These are phyloP conservation scores for Heterotilapia buettikoferi DNA, from an alignment of 2,113 vertebrate genomes.

Conservation along the genomic window DNA sequence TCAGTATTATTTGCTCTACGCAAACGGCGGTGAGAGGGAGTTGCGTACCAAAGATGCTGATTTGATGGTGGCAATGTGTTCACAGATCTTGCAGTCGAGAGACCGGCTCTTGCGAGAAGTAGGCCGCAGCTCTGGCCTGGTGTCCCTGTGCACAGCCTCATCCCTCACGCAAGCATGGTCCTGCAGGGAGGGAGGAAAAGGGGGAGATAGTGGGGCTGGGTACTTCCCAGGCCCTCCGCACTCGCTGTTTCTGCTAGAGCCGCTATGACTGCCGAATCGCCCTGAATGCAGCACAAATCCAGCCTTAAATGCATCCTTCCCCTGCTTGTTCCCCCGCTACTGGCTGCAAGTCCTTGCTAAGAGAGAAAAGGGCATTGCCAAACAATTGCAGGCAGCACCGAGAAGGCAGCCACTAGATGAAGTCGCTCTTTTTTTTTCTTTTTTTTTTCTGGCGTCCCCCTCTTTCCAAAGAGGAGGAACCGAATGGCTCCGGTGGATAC, in stretches of 20 bases:
- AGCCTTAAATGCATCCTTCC: constrained; percentile 67
- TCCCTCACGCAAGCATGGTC: constrained; percentile 99
- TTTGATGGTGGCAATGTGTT: constrained; percentile 95
- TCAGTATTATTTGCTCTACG: not conserved
- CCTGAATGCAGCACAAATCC: constrained; percentile 72
- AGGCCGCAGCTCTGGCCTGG: constrained; percentile 98
- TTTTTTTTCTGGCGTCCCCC: constrained; percentile 45
- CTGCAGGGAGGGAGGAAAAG: constrained; percentile 85
- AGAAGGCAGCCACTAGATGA: constrained; percentile 50
- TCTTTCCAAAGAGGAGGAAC: constrained; percentile 57
- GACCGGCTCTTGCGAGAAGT: constrained; percentile 92
- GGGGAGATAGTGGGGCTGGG: constrained; percentile 77
- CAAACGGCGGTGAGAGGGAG: constrained; percentile 21
- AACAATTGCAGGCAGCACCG: constrained; percentile 53
- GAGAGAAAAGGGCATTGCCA: constrained; percentile 67
- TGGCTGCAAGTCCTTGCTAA: constrained; percentile 58
- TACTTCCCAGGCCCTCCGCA: constrained; percentile 68
- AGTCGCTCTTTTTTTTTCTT: not conserved
- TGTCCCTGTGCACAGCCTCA: constrained; percentile 97
- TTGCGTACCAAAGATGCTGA: constrained; percentile 92
- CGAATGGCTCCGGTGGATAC: constrained; percentile 57
- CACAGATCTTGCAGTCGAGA: constrained; percentile 90
- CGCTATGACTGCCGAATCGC: constrained; percentile 62
- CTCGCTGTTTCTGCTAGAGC: constrained; percentile 48
- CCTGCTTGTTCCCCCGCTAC: constrained; percentile 46